phyloP scores from a whole-genome alignment of 2,113 vertebrate genomes.

The Tamias sibiricus region DNA sequence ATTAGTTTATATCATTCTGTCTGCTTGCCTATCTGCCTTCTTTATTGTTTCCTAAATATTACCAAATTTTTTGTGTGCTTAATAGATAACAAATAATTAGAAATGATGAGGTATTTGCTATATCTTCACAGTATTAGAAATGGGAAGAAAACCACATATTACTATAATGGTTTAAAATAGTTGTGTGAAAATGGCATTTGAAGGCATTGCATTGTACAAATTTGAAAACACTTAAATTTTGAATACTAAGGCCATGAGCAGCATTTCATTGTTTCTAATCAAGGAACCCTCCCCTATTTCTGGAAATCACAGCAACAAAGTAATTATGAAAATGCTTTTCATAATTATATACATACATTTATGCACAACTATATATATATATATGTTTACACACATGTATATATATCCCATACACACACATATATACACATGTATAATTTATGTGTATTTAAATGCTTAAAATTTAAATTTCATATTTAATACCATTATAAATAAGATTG shows the following conservation, averaged over 20 bases:
- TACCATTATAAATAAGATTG: neutral
- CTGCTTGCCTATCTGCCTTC: neutral
- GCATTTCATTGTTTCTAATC: neutral
- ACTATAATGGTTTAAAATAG: neutral
- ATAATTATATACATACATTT: neutral
- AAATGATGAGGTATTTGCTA: neutral
- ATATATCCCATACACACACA: neutral
- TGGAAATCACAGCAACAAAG: neutral
- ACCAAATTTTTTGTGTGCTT: neutral
- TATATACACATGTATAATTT: neutral
- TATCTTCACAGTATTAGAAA: neutral
- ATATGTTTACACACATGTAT: too few relatives aligned
- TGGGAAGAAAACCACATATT: neutral
- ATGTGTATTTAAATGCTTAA: neutral
- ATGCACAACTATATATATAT: too few relatives aligned
- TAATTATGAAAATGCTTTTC: neutral
- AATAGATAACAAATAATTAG: neutral
- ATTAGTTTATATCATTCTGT: neutral
- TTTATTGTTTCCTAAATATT: neutral
- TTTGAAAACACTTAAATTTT: neutral
- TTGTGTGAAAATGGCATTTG: neutral
- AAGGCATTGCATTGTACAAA: neutral
- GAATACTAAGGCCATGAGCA: neutral
- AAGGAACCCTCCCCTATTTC: neutral
- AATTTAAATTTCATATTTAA: slow-evolving; percentile 20